Evolutionary conservation across 2,113 vertebrate genomes (phyloP).

Genomic region (Prinia subflava): DNA sequence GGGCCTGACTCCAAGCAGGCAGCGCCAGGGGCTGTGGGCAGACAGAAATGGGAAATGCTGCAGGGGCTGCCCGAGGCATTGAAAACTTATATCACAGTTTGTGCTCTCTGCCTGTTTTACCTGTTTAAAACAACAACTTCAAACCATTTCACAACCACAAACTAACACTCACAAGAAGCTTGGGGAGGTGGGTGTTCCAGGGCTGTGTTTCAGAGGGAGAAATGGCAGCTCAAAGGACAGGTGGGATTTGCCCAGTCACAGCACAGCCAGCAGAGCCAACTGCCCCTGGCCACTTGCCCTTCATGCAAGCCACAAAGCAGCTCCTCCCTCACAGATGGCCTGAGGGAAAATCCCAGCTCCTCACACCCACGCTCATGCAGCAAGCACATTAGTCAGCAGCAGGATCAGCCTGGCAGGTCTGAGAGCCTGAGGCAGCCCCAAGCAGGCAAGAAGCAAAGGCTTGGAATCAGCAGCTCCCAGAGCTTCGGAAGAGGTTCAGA

Average conservation of each 20-base stretch:
- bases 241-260: neutral
- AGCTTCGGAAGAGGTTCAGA: conserved; percentile 13
- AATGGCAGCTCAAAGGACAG: neutral
- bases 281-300: neutral
- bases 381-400: neutral
- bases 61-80: neutral
- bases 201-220: neutral
- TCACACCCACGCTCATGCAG: neutral
- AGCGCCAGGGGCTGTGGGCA: neutral
- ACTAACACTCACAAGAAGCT: neutral
- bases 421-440: neutral
- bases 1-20: neutral
- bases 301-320: neutral
- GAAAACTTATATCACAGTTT: neutral
- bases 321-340: neutral
- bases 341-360: neutral
- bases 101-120: neutral
- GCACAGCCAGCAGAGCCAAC: neutral
- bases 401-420: neutral
- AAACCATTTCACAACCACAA: neutral
- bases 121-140: neutral
- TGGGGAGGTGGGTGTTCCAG: neutral
- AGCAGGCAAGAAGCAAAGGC: neutral
- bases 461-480: neutral
- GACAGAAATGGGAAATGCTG: neutral